Percentiles rank a stretch among this genome's conserved stretches.
These are phyloP conservation scores for Propithecus perrieri DNA, from an alignment of 2,797 vertebrate species.

Conservation along the genomic window DNA sequence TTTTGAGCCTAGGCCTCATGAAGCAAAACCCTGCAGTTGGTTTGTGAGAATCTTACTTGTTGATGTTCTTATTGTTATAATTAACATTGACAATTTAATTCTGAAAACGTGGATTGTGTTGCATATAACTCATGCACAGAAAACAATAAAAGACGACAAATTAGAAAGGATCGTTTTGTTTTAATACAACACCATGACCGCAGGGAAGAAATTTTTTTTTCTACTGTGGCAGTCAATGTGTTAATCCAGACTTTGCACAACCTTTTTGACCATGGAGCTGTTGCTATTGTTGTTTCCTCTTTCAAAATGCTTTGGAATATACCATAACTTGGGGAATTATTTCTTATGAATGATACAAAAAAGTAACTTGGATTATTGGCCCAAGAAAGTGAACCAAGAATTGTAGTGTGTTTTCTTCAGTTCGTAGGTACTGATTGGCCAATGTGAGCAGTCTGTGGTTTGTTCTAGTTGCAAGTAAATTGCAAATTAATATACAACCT, in stretches of 20 bases:
- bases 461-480: not conserved
- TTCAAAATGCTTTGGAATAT: not conserved
- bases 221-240: too few relatives aligned
- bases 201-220: too few relatives aligned
- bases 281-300: not conserved
- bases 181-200: too few relatives aligned
- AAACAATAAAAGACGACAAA: too few relatives aligned
- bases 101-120: too few relatives aligned
- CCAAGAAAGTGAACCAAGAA: not conserved
- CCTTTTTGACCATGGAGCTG: not conserved
- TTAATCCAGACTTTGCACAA: not conserved
- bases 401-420: not conserved
- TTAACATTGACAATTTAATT: too few relatives aligned
- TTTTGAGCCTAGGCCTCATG: too few relatives aligned
- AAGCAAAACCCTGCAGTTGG: too few relatives aligned
- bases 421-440: not conserved
- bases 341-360: not conserved
- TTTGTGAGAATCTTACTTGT: too few relatives aligned
- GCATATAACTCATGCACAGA: too few relatives aligned
- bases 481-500: not conserved
- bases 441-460: not conserved
- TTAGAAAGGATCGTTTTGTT: too few relatives aligned
- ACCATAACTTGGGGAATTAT: not conserved
- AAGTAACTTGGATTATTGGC: not conserved
- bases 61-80: too few relatives aligned